These are phyloP conservation scores for Cyprinodon brontotheroides DNA, from an alignment of 2,113 vertebrate genomes.

Conservation along the genomic window DNA sequence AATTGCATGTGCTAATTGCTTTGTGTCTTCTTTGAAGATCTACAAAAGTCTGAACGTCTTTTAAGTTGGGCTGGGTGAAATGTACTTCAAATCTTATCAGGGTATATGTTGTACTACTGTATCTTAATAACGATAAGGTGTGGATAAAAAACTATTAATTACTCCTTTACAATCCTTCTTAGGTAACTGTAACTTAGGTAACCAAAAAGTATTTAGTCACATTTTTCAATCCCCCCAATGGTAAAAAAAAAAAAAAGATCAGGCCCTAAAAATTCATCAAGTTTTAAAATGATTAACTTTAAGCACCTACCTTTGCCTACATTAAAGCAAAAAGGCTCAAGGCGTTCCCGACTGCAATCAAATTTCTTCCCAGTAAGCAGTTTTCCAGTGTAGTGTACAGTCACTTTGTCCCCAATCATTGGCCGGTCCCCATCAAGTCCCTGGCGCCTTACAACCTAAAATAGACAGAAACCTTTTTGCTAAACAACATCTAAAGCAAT, in stretches of 20 bases:
- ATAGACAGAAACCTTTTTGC: slow-evolving; percentile 2
- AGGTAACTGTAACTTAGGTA: too few relatives aligned
- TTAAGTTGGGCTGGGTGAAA: too few relatives aligned
- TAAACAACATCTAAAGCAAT: neutral
- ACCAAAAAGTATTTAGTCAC: too few relatives aligned
- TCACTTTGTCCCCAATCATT: slow-evolving; percentile 94
- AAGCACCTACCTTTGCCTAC: slow-evolving; percentile 86
- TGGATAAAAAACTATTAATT: too few relatives aligned
- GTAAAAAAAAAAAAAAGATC: neutral
- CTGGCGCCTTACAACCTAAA: slow-evolving; percentile 85
- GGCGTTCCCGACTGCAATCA: slow-evolving; percentile 91
- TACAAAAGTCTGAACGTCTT: too few relatives aligned
- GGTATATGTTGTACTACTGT: too few relatives aligned
- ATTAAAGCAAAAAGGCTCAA: slow-evolving; percentile 91
- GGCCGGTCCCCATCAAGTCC: slow-evolving; percentile 85
- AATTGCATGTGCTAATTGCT: too few relatives aligned
- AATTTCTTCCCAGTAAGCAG: slow-evolving; percentile 92
- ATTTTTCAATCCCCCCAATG: too few relatives aligned
- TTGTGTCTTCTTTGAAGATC: too few relatives aligned
- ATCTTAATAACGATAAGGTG: too few relatives aligned
- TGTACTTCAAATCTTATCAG: too few relatives aligned
- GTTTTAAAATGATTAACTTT: neutral
- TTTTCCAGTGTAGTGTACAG: slow-evolving; percentile 93
- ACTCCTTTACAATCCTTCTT: too few relatives aligned
- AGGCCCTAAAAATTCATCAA: neutral